Base-by-base conservation (phyloP, 2,888 invertebrate genomes). In the Trichopoda pennipes region DNA sequence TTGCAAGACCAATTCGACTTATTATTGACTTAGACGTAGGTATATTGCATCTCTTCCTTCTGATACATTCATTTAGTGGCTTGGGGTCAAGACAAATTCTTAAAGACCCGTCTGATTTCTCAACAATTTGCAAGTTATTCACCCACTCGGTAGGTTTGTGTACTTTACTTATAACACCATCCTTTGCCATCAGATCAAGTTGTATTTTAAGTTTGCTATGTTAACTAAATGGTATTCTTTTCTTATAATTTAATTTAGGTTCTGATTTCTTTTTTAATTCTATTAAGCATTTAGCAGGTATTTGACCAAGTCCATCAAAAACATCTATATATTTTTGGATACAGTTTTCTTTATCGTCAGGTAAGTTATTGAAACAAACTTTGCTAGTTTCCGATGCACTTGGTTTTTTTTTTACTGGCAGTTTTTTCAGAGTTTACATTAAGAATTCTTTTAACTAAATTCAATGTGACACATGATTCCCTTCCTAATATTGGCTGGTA, bases 401-500 rank as follows among this genome's bases (percentile, higher is more conserved):
- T 38, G 14, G 14, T 14, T 2, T 38, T 38, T 3, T 14, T 7
- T 14, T 14, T 38, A 38, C 1, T 38, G 6, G 32, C 51, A 9
- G 4, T 21, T 4, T 14, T 21, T 4, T 14, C 51, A n/a, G n/a
- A n/a, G n/a, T n/a, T n/a, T 12, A 61, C 44, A 21, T 61, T 61
- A 23, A 23, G 44, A 8, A 42, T 21, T 61, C 61, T 44, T 16
- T 17, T 61, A n/a, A 61, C 44, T 16, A 61, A 23, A 2, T 44
- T 12, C 8, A 61, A 42, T 6, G 12, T 3, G 0, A 44, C 61
- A 16, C 44, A 61, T 16, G 42, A 61, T 14, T 23, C 61, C 19
- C 61, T 61, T 14, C 61, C 61, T 23, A 61, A 61, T 61, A 61
- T 61, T 21, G 61, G 44, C 23, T 61, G 61, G 23, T 61, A 21